A percentile compares a stretch with the other conserved stretches of the same genome.
phyloP scores from a whole-genome alignment of 2,113 vertebrate genomes.

The Gasterosteus aculeatus region DNA sequence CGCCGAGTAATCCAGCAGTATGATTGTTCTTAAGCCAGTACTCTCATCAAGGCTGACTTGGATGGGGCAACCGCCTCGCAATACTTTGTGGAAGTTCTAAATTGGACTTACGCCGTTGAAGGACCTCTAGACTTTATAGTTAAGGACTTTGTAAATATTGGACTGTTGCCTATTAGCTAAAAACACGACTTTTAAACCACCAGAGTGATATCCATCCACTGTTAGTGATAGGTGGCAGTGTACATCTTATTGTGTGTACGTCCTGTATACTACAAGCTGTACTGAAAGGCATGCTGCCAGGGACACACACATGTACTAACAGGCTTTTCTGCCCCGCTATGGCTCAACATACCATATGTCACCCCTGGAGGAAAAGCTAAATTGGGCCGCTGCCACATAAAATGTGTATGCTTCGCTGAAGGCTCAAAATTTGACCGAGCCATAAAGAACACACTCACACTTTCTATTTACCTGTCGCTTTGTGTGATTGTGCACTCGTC shows the following conservation, averaged over 20 bases:
- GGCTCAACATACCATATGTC: slow-evolving; percentile 67
- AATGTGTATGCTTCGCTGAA: not conserved
- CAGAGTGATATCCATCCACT: not conserved
- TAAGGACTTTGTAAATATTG: not conserved
- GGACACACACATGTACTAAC: slow-evolving; percentile 33
- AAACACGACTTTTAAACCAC: not conserved
- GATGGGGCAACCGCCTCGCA: not conserved
- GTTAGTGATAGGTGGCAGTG: not conserved
- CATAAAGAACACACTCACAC: not conserved
- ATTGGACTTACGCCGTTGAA: not conserved
- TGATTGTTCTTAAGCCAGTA: no score
- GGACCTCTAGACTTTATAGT: not conserved
- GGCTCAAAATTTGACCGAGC: slow-evolving; percentile 8
- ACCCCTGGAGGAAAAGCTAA: slow-evolving; percentile 37
- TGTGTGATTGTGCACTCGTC: not conserved
- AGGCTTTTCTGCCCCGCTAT: slow-evolving; percentile 50
- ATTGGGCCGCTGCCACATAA: slow-evolving; percentile 37
- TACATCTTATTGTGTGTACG: not conserved
- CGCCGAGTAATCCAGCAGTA: not conserved
- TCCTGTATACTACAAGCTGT: slow-evolving; percentile 1
- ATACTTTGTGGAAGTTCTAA: not conserved
- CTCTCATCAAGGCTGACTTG: not conserved
- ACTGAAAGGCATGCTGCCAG: slow-evolving; percentile 15
- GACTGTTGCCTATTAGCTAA: not conserved
- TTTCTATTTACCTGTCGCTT: not conserved